Evolutionary conservation across 1,140 invertebrate species (phyloP).

Genomic region (Brachystomella parvula): DNA sequence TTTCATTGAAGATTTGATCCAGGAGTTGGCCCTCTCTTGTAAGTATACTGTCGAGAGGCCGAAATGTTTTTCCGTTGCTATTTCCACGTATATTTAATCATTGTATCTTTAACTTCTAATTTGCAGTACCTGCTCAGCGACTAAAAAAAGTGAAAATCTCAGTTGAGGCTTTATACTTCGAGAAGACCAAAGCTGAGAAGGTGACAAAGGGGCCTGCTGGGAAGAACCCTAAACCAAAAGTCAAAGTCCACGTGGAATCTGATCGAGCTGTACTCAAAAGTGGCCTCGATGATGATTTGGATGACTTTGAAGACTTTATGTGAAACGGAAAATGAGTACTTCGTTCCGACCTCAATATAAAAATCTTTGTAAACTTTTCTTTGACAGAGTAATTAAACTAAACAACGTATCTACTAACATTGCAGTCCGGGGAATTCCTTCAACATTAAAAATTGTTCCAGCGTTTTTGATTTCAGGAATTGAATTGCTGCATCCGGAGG

Average conservation of each 20-base stretch:
- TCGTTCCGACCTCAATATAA: no score
- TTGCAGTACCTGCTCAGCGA: constrained; percentile 59
- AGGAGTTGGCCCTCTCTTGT: constrained; percentile 68
- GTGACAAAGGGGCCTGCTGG: constrained; percentile 50
- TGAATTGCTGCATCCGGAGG: no score
- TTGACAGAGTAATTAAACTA: no score
- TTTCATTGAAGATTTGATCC: constrained; percentile 71
- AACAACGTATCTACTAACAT: no score
- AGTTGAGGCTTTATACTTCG: constrained; percentile 67
- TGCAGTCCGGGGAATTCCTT: no score
- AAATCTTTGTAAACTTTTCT: no score
- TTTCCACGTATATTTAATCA: constrained; percentile 18
- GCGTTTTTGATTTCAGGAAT: no score
- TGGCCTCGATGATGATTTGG: constrained; percentile 29
- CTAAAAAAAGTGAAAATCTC: constrained; percentile 73
- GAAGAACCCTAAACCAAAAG: constrained; percentile 50
- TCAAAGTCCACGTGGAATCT: constrained; percentile 64
- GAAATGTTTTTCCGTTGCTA: constrained; percentile 9
- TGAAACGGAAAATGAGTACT: no score
- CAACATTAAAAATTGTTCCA: no score
- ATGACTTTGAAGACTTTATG: constrained; percentile 38
- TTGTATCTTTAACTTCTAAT: constrained; percentile 25
- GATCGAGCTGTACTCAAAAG: constrained; percentile 44
- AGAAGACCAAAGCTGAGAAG: constrained; percentile 64
- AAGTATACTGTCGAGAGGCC: constrained; percentile 47